Percentiles rank a stretch among this genome's conserved stretches.
These are phyloP conservation scores for Gasterosteus nipponicus DNA, from an alignment of 2,113 vertebrate species.

Conservation along the genomic window DNA sequence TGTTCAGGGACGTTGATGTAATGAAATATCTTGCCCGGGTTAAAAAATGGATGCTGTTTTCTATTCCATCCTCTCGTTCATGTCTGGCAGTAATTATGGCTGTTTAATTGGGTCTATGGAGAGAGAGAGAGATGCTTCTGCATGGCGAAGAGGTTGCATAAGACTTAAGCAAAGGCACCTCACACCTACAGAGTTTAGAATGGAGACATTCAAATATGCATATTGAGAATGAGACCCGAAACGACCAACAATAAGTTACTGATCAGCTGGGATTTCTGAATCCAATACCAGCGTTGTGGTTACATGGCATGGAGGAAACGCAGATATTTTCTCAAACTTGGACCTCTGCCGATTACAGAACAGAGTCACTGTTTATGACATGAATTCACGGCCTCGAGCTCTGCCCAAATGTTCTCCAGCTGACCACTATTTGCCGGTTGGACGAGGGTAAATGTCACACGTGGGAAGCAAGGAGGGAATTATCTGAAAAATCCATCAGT, in stretches of 20 bases:
- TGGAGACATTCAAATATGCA: conserved; percentile 27
- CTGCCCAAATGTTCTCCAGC: conserved; percentile 1
- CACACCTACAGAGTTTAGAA: conserved; percentile 50
- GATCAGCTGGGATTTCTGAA: conserved; percentile 9
- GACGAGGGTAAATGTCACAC: conserved; percentile 7
- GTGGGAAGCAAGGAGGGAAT: background rate
- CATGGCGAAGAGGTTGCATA: conserved; percentile 36
- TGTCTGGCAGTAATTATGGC: conserved; percentile 72
- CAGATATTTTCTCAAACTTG: conserved; percentile 7
- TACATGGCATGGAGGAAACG: background rate
- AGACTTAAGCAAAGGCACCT: conserved; percentile 44
- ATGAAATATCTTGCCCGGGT: conserved; percentile 35
- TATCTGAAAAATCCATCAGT: conserved; percentile 47
- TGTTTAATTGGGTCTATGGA: conserved; percentile 69
- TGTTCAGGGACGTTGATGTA: conserved; percentile 36
- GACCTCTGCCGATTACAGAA: background rate
- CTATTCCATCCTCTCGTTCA: conserved; percentile 53
- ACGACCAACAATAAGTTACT: conserved; percentile 21
- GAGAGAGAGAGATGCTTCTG: conserved; percentile 40
- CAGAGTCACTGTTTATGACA: background rate
- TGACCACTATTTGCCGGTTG: conserved; percentile 28
- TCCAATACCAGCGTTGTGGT: background rate
- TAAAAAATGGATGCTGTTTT: conserved; percentile 56
- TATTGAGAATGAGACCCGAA: conserved; percentile 9
- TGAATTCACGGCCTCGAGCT: background rate